These are phyloP conservation scores for Chondrilla cf. caribensis DNA, from an alignment of 37 sponge, comb jelly and placozoan genomes.

Conservation along the genomic window DNA sequence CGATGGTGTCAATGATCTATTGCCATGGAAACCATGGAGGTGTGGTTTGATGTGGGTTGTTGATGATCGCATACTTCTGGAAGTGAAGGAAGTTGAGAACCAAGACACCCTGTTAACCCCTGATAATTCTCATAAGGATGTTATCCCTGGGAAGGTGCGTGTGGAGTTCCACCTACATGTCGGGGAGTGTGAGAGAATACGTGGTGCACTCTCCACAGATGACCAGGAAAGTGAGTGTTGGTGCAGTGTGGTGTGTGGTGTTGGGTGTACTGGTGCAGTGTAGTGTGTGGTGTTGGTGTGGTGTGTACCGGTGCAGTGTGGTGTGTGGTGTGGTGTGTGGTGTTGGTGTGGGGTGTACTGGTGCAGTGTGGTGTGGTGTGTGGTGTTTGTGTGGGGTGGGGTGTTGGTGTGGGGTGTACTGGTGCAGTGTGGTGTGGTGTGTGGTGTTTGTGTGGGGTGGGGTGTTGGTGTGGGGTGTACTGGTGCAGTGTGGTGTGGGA, in stretches of 20 bases:
- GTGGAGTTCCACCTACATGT: slow-evolving; percentile 53
- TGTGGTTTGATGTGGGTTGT: slow-evolving; percentile 47
- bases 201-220: not conserved
- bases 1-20: not conserved
- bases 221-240: not conserved
- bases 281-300: no score
- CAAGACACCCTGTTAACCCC: not conserved
- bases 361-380: no score
- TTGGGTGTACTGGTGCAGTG: no score
- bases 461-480: no score
- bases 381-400: no score
- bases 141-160: slow-evolving; percentile 5
- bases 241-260: not conserved
- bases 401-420: no score
- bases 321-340: no score
- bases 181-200: slow-evolving; percentile 31
- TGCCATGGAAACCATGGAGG: slow-evolving; percentile 72
- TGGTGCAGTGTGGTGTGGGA: no score
- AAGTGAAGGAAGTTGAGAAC: slow-evolving; percentile 40
- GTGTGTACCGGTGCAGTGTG: no score
- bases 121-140: not conserved
- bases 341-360: no score
- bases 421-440: no score
- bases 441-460: no score
- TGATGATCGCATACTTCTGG: slow-evolving; percentile 43